phyloP scores from a whole-genome alignment of 2,113 vertebrate genomes.

The Gobiocypris rarus region DNA sequence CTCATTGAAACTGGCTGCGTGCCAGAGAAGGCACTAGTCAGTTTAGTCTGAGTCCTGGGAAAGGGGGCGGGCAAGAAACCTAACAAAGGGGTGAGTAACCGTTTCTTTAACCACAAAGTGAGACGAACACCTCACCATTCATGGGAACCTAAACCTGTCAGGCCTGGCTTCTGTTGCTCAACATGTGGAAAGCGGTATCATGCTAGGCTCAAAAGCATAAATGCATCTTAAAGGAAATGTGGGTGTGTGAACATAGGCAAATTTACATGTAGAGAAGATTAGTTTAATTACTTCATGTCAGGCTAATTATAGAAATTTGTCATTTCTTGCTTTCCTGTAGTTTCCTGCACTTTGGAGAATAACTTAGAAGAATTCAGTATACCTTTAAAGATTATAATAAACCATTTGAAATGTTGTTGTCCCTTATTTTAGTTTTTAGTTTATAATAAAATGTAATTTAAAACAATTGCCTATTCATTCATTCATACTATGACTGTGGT shows the following conservation, averaged over 20 bases:
- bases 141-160: slow-evolving; percentile 77
- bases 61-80: slow-evolving; percentile 56
- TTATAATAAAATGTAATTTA: not conserved
- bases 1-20: slow-evolving; percentile 76
- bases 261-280: not conserved
- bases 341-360: not conserved
- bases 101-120: slow-evolving; percentile 61
- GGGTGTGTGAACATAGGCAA: not conserved
- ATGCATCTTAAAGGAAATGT: slow-evolving; percentile 7
- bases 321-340: not conserved
- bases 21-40: slow-evolving; percentile 71
- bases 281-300: not conserved
- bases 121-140: slow-evolving; percentile 64
- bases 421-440: not conserved
- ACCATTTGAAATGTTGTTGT: no score
- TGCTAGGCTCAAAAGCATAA: not conserved
- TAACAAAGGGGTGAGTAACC: slow-evolving; percentile 71
- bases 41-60: slow-evolving; percentile 69
- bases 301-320: slow-evolving; percentile 2
- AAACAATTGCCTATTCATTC: not conserved
- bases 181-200: slow-evolving; percentile 50
- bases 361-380: no score
- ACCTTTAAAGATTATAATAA: no score
- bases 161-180: slow-evolving; percentile 69
- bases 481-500: not conserved